A percentile compares a stretch with the other conserved stretches of the same genome.
These are phyloP conservation scores for Nemoura dubitans DNA, from an alignment of 2,888 invertebrate species.

Conservation along the genomic window DNA sequence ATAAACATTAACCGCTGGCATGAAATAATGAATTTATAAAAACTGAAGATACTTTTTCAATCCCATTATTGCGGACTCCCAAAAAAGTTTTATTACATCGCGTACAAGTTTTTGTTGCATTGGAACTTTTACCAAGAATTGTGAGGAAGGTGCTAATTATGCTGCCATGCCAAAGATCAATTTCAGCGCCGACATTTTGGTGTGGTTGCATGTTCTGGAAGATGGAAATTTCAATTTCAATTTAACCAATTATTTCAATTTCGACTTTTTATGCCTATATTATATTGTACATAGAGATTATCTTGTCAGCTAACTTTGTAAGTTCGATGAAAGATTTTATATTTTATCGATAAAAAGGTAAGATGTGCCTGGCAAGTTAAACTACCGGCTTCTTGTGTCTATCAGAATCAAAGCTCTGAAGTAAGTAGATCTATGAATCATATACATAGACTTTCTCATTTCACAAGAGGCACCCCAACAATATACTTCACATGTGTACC, in stretches of 20 bases:
- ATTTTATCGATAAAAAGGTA: background rate
- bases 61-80: background rate
- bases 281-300: background rate
- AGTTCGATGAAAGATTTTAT: background rate
- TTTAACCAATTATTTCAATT: background rate
- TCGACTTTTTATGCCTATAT: background rate
- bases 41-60: background rate
- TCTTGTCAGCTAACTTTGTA: background rate
- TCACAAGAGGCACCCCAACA: background rate
- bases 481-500: background rate
- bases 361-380: background rate
- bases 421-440: constrained; percentile 12
- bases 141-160: background rate
- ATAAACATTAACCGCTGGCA: too few species aligned
- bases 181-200: background rate
- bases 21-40: background rate
- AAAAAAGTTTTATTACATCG: background rate
- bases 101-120: background rate
- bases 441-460: constrained; percentile 12
- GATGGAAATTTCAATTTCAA: background rate
- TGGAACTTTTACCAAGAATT: background rate
- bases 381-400: background rate
- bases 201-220: background rate
- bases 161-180: background rate
- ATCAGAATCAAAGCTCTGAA: background rate